Conservation (phyloP, 2,797 vertebrate genomes). For the Gallinago stenura region DNA sequence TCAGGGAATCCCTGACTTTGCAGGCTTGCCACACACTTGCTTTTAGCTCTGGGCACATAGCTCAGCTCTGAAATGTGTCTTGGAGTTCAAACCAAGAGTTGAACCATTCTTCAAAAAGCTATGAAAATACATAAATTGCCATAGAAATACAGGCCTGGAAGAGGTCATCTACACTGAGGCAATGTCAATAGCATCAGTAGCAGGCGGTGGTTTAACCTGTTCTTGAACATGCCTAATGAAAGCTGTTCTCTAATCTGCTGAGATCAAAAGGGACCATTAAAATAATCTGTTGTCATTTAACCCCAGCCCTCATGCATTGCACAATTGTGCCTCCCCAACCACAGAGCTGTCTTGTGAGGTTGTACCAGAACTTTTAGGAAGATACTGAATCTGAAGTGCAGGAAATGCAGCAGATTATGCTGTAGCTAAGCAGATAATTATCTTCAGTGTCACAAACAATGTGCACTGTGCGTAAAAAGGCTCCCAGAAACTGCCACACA, state of each 20-base stretch:
- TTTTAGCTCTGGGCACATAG: background rate
- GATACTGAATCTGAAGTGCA: background rate
- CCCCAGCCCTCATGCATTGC: background rate
- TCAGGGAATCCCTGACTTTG: background rate
- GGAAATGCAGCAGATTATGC: background rate
- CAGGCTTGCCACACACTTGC: background rate
- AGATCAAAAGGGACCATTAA: slow-evolving; percentile 18
- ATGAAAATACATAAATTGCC: background rate
- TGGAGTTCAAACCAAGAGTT: background rate
- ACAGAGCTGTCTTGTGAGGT: background rate
- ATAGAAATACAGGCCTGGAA: slow-evolving; percentile 21
- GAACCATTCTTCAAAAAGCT: slow-evolving; percentile 3
- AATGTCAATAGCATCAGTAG: slow-evolving; percentile 11
- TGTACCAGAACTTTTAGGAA: background rate
- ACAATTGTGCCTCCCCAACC: background rate
- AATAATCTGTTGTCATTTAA: slow-evolving; percentile 27
- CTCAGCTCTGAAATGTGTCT: slow-evolving; percentile 3
- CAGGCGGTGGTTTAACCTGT: slow-evolving; percentile 53
- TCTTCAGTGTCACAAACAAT: background rate
- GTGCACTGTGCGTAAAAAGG: background rate
- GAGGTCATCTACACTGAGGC: background rate
- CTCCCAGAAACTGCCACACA: background rate
- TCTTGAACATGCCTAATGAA: slow-evolving; percentile 14
- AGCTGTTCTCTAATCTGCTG: slow-evolving; percentile 18
- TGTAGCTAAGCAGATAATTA: background rate